Percentiles rank a stretch among this genome's conserved stretches.
phyloP scores from a whole-genome alignment of 1,140 invertebrate species.

The Tetramorium alpestre region DNA sequence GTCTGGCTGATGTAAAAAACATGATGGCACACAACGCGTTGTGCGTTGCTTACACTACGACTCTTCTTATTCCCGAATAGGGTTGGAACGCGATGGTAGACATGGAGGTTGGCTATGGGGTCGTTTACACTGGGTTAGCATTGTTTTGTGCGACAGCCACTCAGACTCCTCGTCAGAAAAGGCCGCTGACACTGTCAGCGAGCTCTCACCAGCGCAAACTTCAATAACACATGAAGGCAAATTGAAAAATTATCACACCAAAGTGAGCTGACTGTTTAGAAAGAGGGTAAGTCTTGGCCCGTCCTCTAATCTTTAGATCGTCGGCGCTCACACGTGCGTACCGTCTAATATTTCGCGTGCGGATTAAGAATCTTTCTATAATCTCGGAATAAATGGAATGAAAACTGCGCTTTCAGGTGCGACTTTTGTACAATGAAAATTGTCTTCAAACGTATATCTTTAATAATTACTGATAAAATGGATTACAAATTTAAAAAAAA shows the following conservation, averaged over 20 bases:
- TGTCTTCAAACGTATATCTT: background rate
- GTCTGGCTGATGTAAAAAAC: conserved; percentile 85
- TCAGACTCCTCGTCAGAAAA: conserved; percentile 81
- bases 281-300: conserved; percentile 75
- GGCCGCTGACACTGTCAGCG: conserved; percentile 73
- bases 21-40: conserved; percentile 78
- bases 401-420: background rate
- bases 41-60: conserved; percentile 80
- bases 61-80: conserved; percentile 77
- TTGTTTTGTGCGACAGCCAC: conserved; percentile 78
- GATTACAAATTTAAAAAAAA: background rate
- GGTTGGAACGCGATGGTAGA: conserved; percentile 64
- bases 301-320: conserved; percentile 16
- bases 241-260: conserved; percentile 86
- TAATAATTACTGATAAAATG: background rate
- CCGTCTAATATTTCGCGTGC: conserved; percentile 45
- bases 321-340: conserved; percentile 16
- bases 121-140: conserved; percentile 70
- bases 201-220: conserved; percentile 50
- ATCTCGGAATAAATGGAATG: background rate
- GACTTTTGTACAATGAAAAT: background rate
- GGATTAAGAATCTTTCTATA: background rate
- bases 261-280: conserved; percentile 79
- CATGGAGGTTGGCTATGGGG: conserved; percentile 16
- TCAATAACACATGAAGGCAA: conserved; percentile 84